A percentile compares a stretch with the other conserved stretches of the same genome.
Conservation (phyloP, 2,888 invertebrate genomes). For the Parnassius smintheus region DNA sequence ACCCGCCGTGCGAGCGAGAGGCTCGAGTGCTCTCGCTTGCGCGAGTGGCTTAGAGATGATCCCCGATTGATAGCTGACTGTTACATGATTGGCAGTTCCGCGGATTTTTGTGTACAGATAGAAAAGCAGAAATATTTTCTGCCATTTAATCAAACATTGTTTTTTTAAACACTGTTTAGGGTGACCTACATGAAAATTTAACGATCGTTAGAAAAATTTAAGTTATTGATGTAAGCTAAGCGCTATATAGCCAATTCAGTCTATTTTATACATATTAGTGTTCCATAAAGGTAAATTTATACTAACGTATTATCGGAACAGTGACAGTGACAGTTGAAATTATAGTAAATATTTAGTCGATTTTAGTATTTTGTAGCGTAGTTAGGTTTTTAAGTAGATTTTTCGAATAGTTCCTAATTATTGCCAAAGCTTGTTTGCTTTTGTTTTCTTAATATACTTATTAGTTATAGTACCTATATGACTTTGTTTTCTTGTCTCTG, state of each 20-base stretch:
- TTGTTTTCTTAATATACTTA: too few species aligned
- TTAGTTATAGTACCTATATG: too few species aligned
- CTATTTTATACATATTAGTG: too few species aligned
- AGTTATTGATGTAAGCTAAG: neutral
- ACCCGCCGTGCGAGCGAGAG: constrained; percentile 60
- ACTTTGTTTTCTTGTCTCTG: too few species aligned
- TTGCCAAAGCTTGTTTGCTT: too few species aligned
- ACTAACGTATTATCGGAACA: too few species aligned
- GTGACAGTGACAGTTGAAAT: too few species aligned
- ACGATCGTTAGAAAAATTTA: neutral
- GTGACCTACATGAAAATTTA: neutral
- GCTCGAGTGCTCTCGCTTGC: constrained; percentile 48
- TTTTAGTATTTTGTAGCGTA: too few species aligned
- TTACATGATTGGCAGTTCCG: constrained; percentile 41
- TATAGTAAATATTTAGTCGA: too few species aligned
- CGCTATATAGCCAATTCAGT: neutral
- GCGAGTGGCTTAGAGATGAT: constrained; percentile 61
- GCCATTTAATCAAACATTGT: constrained; percentile 24
- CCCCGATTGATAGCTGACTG: constrained; percentile 48
- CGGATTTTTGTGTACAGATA: constrained; percentile 31
- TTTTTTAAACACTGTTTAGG: neutral
- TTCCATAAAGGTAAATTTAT: too few species aligned
- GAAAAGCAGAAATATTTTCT: constrained; percentile 23
- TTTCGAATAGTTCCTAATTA: too few species aligned
- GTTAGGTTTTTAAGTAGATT: too few species aligned